phyloP scores from a whole-genome alignment of 2,888 invertebrate genomes.

The Conomelus anceps region DNA sequence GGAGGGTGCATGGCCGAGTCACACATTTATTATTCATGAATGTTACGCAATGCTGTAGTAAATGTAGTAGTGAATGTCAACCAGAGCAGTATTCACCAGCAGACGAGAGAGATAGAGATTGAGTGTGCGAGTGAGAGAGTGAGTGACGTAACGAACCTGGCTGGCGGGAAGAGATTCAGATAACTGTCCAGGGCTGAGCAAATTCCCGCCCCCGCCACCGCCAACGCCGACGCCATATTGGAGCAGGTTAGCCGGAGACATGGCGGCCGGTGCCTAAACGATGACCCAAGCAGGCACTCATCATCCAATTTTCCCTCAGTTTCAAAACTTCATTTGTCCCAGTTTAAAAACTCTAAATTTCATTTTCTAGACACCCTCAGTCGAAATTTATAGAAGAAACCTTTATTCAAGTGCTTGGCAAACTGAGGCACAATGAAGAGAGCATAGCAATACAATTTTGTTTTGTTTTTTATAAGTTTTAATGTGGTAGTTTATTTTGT shows the following conservation, averaged over 20 bases:
- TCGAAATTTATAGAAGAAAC: no score
- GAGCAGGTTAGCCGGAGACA: slow-evolving; percentile 81
- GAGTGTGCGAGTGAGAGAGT: slow-evolving; percentile 5
- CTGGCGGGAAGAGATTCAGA: slow-evolving; percentile 74
- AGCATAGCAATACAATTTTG: no score
- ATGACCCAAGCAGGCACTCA: slow-evolving; percentile 27
- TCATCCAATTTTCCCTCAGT: slow-evolving; percentile 19
- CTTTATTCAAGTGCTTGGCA: no score
- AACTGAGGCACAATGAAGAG: no score
- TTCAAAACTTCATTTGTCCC: neutral
- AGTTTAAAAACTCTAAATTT: no score
- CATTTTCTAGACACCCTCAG: no score
- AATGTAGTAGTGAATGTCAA: neutral
- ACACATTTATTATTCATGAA: neutral
- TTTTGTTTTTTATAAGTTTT: no score
- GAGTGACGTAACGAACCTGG: slow-evolving; percentile 60
- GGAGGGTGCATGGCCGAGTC: slow-evolving; percentile 7
- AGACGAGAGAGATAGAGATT: neutral
- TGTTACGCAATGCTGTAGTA: no score
- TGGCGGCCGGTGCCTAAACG: slow-evolving; percentile 80
- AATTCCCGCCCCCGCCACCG: slow-evolving; percentile 33
- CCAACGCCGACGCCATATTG: slow-evolving; percentile 53
- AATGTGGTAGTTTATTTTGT: no score
- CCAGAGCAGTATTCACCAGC: neutral
- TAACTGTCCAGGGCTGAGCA: slow-evolving; percentile 52